Percentiles rank a stretch among this genome's conserved stretches.
Conservation (phyloP, 92 coral and sea anemone species). For the Umimayanthus kanabou region DNA sequence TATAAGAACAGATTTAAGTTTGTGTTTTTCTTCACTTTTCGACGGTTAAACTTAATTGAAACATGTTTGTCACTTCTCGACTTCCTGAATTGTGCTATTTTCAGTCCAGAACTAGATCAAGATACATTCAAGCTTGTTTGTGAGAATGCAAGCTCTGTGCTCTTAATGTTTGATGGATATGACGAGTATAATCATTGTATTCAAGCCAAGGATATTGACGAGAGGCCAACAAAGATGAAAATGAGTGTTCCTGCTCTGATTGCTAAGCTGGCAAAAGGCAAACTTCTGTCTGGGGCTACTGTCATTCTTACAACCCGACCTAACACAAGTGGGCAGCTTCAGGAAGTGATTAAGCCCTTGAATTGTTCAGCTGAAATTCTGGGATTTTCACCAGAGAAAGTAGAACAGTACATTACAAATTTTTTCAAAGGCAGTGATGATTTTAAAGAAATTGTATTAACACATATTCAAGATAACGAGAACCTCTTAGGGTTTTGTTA, state of each 20-base stretch:
- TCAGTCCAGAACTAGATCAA: not conserved
- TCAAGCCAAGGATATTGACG: not conserved
- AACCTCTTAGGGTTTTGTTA: not conserved
- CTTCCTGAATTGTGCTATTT: not conserved
- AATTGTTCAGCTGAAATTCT: not conserved
- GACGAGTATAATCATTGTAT: not conserved
- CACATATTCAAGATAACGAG: not conserved
- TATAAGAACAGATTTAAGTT: constrained; percentile 1
- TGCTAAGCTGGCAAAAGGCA: not conserved
- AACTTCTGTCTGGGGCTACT: not conserved
- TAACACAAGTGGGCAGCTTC: not conserved
- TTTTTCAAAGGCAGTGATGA: not conserved
- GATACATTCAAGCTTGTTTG: not conserved
- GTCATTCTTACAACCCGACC: not conserved
- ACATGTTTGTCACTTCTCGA: not conserved
- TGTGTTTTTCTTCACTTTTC: not conserved
- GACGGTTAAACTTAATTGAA: not conserved
- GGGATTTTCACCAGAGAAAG: constrained; percentile 1
- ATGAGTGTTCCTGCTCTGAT: not conserved
- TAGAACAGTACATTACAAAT: not conserved
- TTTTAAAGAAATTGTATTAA: not conserved
- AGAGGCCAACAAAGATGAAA: not conserved
- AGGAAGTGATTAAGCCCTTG: not conserved
- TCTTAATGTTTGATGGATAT: not conserved
- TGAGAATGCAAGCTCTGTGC: not conserved